A percentile compares a stretch with the other conserved stretches of the same genome.
Conservation (phyloP, 2,797 vertebrate genomes). For the Synaphobranchus kaupii region DNA sequence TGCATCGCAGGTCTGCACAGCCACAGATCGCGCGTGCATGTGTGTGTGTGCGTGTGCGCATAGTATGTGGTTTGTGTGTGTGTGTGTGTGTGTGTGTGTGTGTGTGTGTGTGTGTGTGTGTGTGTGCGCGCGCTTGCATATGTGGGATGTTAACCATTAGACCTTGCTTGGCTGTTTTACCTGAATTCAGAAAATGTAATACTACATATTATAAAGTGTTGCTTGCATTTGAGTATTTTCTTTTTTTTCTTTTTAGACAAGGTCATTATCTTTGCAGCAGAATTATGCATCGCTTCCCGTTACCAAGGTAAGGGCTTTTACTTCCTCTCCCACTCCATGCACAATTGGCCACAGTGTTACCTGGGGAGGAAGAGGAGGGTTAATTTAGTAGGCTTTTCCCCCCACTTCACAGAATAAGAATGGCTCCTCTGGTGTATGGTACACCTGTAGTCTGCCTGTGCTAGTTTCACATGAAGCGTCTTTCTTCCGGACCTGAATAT, state of each 20-base stretch:
- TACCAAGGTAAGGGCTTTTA: constrained; percentile 66
- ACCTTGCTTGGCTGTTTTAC: not conserved
- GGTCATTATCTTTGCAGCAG: constrained; percentile 67
- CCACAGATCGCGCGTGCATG: not conserved
- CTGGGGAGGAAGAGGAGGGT: not conserved
- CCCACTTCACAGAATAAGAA: not conserved
- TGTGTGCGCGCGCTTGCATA: not conserved
- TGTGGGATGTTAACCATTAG: not conserved
- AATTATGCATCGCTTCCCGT: constrained; percentile 56
- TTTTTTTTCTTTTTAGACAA: constrained; percentile 71
- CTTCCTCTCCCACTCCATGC: not conserved
- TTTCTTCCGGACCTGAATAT: not conserved
- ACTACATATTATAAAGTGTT: not conserved
- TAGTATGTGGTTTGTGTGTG: not conserved
- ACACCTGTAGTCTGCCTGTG: no score
- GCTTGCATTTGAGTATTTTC: not conserved
- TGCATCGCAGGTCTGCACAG: constrained; percentile 76
- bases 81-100: not conserved
- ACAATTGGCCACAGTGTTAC: not conserved
- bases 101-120: not conserved
- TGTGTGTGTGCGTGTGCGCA: constrained; percentile 48
- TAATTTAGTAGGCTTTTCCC: not conserved
- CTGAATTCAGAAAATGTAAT: not conserved
- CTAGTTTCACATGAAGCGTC: no score
- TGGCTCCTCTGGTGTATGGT: not conserved